Percentiles rank a stretch among this genome's conserved stretches.
Conservation (phyloP, 2,113 vertebrate species). For the Nesogale talazaci region DNA sequence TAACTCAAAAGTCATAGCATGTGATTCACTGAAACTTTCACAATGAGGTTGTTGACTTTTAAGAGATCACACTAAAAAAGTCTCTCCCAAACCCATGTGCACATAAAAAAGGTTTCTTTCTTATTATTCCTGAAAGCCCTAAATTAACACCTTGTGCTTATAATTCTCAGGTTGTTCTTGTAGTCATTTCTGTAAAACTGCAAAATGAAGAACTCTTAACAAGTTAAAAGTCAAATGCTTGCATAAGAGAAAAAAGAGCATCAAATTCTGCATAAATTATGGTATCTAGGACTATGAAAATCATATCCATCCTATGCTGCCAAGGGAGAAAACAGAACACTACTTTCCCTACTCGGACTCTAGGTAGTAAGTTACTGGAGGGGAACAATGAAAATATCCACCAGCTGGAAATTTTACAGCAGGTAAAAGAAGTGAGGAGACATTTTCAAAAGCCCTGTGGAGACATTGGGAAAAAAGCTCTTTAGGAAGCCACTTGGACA, state of each 20-base stretch:
- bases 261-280: background rate
- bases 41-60: background rate
- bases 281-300: background rate
- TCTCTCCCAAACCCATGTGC: background rate
- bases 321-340: background rate
- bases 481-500: background rate
- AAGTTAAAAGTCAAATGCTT: background rate
- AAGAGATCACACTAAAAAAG: conserved; percentile 22
- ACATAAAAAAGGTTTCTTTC: background rate
- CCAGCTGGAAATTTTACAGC: background rate
- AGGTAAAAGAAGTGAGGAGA: background rate
- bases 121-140: background rate
- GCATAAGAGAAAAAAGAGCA: background rate
- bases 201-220: conserved; percentile 43
- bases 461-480: background rate
- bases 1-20: background rate
- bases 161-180: background rate
- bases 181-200: conserved; percentile 13
- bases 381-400: background rate
- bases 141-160: background rate
- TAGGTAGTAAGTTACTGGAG: background rate
- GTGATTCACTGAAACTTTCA: conserved; percentile 9
- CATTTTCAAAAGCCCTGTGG: background rate
- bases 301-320: background rate
- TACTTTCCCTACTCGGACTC: background rate